phyloP scores from a whole-genome alignment of 2,888 invertebrate genomes.

The Pollenia angustigena region DNA sequence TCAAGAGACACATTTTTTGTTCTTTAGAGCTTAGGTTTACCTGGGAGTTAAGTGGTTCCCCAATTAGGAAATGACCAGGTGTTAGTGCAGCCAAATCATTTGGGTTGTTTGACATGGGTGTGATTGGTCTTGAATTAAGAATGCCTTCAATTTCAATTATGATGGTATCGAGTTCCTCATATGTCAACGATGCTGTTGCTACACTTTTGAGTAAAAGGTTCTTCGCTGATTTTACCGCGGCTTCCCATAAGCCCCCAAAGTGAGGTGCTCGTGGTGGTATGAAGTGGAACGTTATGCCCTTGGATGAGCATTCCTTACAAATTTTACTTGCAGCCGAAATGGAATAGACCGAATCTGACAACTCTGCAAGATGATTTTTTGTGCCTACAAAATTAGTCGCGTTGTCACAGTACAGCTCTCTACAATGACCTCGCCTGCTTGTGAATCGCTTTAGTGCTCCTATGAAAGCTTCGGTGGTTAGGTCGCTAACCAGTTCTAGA shows the following conservation, averaged over 20 bases:
- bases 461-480: slow-evolving; percentile 22
- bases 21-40: background rate
- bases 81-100: slow-evolving; percentile 19
- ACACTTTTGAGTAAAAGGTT: background rate
- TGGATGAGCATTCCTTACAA: background rate
- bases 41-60: slow-evolving; percentile 4
- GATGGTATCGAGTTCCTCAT: slow-evolving; percentile 32
- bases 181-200: background rate
- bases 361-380: too few relatives aligned
- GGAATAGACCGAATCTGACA: too few relatives aligned
- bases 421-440: background rate
- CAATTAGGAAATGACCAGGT: slow-evolving; percentile 36
- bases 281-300: slow-evolving; percentile 17
- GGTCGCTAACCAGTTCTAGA: slow-evolving; percentile 23
- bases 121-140: slow-evolving; percentile 20
- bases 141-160: slow-evolving; percentile 15
- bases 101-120: slow-evolving; percentile 25
- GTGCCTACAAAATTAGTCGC: too few relatives aligned
- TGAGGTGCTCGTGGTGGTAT: slow-evolving; percentile 3
- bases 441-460: slow-evolving; percentile 17
- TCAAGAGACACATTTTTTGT: background rate
- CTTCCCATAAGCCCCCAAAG: background rate
- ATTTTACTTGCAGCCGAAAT: background rate
- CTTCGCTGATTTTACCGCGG: background rate
- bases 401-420: slow-evolving; percentile 21